Evolutionary conservation across 2,113 vertebrate genomes (phyloP).

Genomic region (Hylia prasina): DNA sequence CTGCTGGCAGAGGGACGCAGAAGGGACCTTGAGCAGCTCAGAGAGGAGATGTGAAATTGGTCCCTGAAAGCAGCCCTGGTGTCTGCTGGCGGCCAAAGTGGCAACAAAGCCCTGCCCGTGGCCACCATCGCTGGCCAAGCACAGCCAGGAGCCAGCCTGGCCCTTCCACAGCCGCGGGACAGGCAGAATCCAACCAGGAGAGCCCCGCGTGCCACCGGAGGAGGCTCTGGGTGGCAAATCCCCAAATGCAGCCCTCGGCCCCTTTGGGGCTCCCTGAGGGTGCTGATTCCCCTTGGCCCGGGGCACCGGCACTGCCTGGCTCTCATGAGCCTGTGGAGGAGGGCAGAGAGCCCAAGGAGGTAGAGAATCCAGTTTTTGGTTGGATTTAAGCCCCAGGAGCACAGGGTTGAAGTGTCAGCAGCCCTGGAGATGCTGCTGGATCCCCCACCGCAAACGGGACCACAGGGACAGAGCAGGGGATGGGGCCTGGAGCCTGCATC

Average conservation of each 20-base stretch:
- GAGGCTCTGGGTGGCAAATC: neutral
- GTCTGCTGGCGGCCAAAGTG: neutral
- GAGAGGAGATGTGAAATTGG: fast-evolving
- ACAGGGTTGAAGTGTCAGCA: neutral
- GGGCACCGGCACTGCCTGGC: neutral
- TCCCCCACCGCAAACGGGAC: fast-evolving
- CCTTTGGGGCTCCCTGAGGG: neutral
- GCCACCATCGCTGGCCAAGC: neutral
- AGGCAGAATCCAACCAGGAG: neutral
- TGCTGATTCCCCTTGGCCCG: fast-evolving
- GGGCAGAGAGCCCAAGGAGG: neutral
- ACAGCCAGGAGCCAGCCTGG: neutral
- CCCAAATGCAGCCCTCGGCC: neutral
- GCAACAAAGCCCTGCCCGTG: neutral
- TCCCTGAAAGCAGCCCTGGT: neutral
- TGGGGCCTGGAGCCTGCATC: neutral
- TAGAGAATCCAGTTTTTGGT: fast-evolving
- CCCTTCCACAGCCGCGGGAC: neutral
- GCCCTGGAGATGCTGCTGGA: neutral
- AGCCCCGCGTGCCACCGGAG: fast-evolving
- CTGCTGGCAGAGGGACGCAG: neutral
- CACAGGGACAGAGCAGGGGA: fast-evolving
- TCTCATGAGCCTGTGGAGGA: neutral
- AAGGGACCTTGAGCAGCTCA: neutral
- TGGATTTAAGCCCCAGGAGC: neutral